These are phyloP conservation scores for Podarcis lilfordi DNA, from an alignment of 2,797 vertebrate genomes.

Conservation along the genomic window DNA sequence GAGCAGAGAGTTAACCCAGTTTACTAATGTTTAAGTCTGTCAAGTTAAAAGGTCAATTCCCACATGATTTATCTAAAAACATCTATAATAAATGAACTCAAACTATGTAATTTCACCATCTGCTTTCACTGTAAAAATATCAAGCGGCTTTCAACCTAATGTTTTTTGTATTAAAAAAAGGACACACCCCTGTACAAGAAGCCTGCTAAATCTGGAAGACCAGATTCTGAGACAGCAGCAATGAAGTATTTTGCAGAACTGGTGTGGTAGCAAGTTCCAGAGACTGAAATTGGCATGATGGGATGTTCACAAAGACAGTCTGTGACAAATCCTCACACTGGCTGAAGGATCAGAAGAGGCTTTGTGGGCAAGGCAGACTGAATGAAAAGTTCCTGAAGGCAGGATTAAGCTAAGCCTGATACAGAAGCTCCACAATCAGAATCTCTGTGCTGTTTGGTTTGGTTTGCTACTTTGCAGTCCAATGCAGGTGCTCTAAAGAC, in stretches of 20 bases:
- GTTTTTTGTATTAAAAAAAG: background rate
- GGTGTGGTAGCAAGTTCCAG: background rate
- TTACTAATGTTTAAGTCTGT: conserved; percentile 63
- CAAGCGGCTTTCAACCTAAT: background rate
- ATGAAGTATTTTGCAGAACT: background rate
- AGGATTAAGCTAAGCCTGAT: background rate
- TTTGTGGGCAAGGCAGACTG: background rate
- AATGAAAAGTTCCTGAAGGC: background rate
- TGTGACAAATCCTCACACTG: background rate
- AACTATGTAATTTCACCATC: background rate
- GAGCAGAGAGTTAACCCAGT: conserved; percentile 64
- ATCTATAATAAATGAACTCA: background rate
- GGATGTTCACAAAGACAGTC: background rate
- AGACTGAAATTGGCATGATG: background rate
- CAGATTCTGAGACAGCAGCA: background rate
- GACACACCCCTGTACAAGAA: background rate
- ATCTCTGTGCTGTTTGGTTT: background rate
- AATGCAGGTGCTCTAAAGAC: background rate
- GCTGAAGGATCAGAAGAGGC: background rate
- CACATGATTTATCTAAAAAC: conserved; percentile 48
- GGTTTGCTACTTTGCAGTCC: background rate
- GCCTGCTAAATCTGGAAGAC: background rate
- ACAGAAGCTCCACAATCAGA: background rate
- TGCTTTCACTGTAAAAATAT: background rate
- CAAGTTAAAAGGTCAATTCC: conserved; percentile 46